Base-by-base conservation (phyloP, 2,113 vertebrate species). In the Tyto alba region DNA sequence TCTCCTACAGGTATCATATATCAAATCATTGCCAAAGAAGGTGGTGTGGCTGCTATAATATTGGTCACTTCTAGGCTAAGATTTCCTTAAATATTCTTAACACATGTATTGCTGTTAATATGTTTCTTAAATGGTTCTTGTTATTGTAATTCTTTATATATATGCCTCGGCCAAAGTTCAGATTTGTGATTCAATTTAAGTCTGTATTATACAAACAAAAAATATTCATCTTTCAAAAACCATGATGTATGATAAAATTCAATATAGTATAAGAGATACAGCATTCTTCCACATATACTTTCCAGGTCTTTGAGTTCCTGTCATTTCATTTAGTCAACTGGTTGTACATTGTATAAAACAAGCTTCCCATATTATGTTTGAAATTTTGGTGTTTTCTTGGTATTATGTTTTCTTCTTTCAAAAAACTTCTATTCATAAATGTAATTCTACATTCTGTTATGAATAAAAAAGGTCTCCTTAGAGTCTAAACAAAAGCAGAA, bases 401-500 rank as follows among this genome's bases (percentile, higher is more conserved):
- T 73, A 32, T 57, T 94, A 23, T 66, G 62, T 82, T 91, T 90
- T 85, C 32, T 21, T 84, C 60, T 85, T 95, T 94, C 75, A 38
- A 91, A 79, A 56, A 71, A 56, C 7, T 85, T n/a, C 57, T 80
- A 76, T 36, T 19, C 20, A 27, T 30, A 73, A 74, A 89, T 75
- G 47, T 68, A 57, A 82, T 75, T 13, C 38, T 93, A 38, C 52
- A 21, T 95, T 90, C 80, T 90, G 68, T 55, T 80, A 72, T 36
- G 10, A 85, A 89, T 73, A 72, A 79, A 69, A 91, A 79, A 30
- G 29, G 47, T 75, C 17, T 79, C 77, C 82, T 85, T 84, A 57
- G 7, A 85, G 82, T 89, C 85, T 88, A 90, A 96, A 95, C 43
- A 84, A 93, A 93, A 89, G 81, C 78, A 69, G 92, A 94, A 87